These are phyloP conservation scores for Eucidaris tribuloides DNA, from an alignment of 35 echinoderm and acorn worm species.

Conservation along the genomic window DNA sequence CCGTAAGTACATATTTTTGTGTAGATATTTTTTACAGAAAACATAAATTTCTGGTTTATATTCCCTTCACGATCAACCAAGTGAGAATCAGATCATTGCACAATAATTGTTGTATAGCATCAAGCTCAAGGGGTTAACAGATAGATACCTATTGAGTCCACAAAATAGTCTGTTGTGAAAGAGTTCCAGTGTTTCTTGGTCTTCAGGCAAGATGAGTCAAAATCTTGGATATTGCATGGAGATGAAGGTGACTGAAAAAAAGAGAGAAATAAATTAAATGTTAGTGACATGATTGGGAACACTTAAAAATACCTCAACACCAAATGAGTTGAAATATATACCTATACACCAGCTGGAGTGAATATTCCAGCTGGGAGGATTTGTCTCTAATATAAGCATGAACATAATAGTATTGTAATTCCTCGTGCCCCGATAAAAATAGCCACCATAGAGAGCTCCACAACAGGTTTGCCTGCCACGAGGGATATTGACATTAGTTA, in stretches of 20 bases:
- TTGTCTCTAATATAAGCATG: no score
- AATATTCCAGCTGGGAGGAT: no score
- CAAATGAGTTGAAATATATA: no score
- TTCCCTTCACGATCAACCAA: no score
- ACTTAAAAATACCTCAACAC: no score
- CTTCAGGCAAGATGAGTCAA: constrained; percentile 75
- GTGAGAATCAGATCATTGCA: neutral
- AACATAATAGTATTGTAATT: no score
- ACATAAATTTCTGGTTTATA: neutral
- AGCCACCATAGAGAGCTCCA: no score
- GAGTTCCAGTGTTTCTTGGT: constrained; percentile 93
- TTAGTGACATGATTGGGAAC: no score
- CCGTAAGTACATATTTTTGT: neutral
- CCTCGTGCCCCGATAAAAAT: no score
- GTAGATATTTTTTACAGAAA: neutral
- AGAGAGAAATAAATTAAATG: neutral
- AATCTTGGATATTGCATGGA: constrained; percentile 69
- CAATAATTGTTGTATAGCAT: neutral
- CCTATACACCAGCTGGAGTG: no score
- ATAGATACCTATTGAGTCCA: constrained; percentile 56
- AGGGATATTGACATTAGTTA: no score
- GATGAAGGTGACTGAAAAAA: constrained; percentile 67
- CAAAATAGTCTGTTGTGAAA: constrained; percentile 82
- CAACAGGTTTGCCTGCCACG: no score
- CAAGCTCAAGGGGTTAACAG: neutral